Conservation (phyloP, 2,888 invertebrate species). For the Agapetus fuscipes region DNA sequence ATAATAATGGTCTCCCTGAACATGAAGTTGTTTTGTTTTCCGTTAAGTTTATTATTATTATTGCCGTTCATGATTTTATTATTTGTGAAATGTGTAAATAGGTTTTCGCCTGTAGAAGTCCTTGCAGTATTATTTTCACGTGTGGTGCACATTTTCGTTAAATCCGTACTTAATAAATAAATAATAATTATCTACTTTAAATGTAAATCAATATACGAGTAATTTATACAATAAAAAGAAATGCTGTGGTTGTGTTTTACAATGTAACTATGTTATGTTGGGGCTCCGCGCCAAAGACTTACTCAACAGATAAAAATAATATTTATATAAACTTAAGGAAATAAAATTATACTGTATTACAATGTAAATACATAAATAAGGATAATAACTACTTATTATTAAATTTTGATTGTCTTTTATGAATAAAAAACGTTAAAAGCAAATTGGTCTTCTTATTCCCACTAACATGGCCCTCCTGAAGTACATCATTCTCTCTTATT, state of each 20-base stretch:
- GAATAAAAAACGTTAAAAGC: slow-evolving; percentile 14
- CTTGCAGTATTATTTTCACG: too few species aligned
- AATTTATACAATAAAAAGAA: slow-evolving; percentile 9
- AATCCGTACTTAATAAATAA: not conserved
- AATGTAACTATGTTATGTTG: slow-evolving; percentile 26
- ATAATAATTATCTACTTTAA: not conserved
- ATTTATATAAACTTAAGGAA: slow-evolving; percentile 4
- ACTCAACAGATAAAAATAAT: slow-evolving; percentile 20
- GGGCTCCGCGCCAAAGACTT: slow-evolving; percentile 16
- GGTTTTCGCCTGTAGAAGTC: too few species aligned
- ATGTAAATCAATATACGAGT: not conserved
- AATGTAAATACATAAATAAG: slow-evolving; percentile 15
- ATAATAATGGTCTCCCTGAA: too few species aligned
- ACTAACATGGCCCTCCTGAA: not conserved
- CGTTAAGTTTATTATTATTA: slow-evolving; percentile 2
- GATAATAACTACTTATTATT: slow-evolving; percentile 19
- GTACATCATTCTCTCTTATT: too few species aligned
- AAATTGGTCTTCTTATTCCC: slow-evolving; percentile 3
- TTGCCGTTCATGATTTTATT: slow-evolving; percentile 3
- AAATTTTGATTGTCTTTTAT: slow-evolving; percentile 11
- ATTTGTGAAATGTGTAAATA: too few species aligned
- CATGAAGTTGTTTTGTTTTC: slow-evolving; percentile 2
- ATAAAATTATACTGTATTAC: slow-evolving; percentile 12
- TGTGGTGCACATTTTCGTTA: not conserved
- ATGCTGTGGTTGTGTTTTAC: slow-evolving; percentile 47